Evolutionary conservation across 2,113 vertebrate genomes (phyloP), one percentile per base, ranked within the genome.

Genomic region (Poicephalus meyeri): DNA sequence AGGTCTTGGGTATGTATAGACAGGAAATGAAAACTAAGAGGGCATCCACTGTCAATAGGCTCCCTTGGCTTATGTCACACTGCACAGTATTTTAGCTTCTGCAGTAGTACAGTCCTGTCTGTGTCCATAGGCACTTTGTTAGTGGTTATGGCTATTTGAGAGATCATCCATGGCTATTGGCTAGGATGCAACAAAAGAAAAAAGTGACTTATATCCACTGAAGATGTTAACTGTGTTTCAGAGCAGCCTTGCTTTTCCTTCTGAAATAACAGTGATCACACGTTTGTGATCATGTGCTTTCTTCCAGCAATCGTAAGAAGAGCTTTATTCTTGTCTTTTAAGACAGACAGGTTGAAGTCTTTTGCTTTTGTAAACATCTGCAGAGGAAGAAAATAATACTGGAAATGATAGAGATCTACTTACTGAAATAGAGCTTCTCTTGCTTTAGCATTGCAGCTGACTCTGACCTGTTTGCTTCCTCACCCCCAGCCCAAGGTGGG

Each of bases 401-500:
- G 56, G 50, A 49, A 70, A 33, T 60, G 3, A n/a, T 20, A 37
- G 21, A 65, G 35, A 41, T 73, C 18, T 64, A 0, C 28, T 53
- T 35, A 11, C 0, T 29, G 23, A 55, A 77, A 26, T 9, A 72
- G 24, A 56, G 31, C 25, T 52, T 66, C 52, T 8, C 50, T 55
- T 83, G 33, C 60, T 79, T 35, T 50, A 70, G 72, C 39, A 52
- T 69, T 39, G 80, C 53, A 78, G 60, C 49, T 72, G 56, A 18
- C 46, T 86, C 56, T 58, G 52, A 53, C 21, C 18, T 3, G 1
- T 81, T 80, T 63, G 28, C 44, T 73, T 86, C 41, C 61, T 47
- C 1, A 2, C 46, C 24, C 37, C 17, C 9, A 1, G 9, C 16
- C 88, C 47, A 1, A 1, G 29, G 19, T n/a, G 35, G 6, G 5